A percentile compares a stretch with the other conserved stretches of the same genome.
phyloP scores from a whole-genome alignment of 2,888 invertebrate species.

The Brassicogethes aeneus region DNA sequence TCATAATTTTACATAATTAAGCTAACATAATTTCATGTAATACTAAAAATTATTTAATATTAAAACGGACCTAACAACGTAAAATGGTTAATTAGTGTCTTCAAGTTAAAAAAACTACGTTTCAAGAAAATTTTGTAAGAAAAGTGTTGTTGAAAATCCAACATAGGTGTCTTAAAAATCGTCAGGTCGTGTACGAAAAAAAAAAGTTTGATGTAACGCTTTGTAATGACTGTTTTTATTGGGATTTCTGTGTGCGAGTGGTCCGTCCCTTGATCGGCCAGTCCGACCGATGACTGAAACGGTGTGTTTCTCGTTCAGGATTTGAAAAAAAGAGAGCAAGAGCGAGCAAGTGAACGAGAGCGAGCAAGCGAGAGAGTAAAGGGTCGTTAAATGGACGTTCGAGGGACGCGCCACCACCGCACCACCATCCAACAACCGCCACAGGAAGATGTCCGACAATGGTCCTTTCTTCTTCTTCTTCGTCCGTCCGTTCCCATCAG shows the following conservation, averaged over 20 bases:
- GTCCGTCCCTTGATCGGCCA: constrained; percentile 29
- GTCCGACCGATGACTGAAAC: neutral
- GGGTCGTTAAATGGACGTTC: constrained; percentile 21
- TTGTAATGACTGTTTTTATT: constrained; percentile 24
- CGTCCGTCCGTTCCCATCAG: neutral
- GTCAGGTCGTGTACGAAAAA: too few relatives aligned
- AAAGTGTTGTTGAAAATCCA: too few relatives aligned
- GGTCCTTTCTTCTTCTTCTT: neutral
- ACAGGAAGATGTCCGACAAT: constrained; percentile 9
- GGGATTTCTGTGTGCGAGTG: constrained; percentile 33
- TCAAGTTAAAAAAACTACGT: too few relatives aligned
- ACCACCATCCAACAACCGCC: constrained; percentile 4
- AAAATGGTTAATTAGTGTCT: too few relatives aligned
- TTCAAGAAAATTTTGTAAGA: too few relatives aligned
- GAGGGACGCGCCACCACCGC: constrained; percentile 28
- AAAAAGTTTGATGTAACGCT: constrained; percentile 30
- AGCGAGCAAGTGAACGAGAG: too few relatives aligned
- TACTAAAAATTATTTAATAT: too few relatives aligned
- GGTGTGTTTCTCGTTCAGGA: constrained; percentile 29
- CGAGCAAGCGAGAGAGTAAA: constrained; percentile 10
- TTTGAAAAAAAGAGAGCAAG: too few relatives aligned
- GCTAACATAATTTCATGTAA: too few relatives aligned
- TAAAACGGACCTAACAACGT: too few relatives aligned
- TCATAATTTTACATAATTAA: too few relatives aligned
- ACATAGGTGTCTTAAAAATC: too few relatives aligned